Base-by-base conservation (phyloP, 1,140 invertebrate species). In the Argopecten irradians region DNA sequence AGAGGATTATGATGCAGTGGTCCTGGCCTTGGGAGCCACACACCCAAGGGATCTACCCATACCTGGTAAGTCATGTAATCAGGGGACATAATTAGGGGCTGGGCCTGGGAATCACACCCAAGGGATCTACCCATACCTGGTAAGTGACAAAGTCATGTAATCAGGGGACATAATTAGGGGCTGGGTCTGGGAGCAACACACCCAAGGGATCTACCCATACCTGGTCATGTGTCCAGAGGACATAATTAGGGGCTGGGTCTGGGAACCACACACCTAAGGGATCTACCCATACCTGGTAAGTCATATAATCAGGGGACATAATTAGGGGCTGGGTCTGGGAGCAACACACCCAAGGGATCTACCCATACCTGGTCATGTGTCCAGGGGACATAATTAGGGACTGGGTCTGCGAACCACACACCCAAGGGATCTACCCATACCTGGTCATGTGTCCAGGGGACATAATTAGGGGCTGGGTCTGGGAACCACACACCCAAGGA, bases 261-360 rank as follows among this genome's bases (percentile, higher is more conserved):
- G 43, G 99, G 99, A 13, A 98, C 99, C 1, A 99, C 99, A 0
- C 99, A 98, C 97, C 99, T 99, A 0, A 96, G 99, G 86, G 99
- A 99, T 96, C 96, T 97, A 28, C 95, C 95, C 19, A 96, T 96
- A 89, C 95, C 95, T 92, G 96, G 96, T 96, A 83, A 82, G 43
- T 19, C 43, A 46, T 19, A 19, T 19, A 46, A 11, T 19, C 43
- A 19, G 22, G 43, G 43, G 19, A 46, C 19, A 11, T 14, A 46
- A 11, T 19, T 14, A 46, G 13, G 2, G 13, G 5, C 95, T 99
- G 14, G 98, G 98, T 93, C 97, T 98, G 43, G 99, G 99, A 13
- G 98, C 99, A 0, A 99, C 99, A 0, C 99, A 98, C 97, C 99
- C 99, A 0, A 96, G 99, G 86, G 99, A 99, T 96, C 96, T 97